Evolutionary conservation across 1,140 invertebrate species (phyloP), one percentile per base, ranked within the genome.

Genomic region (Diorhabda carinulata): DNA sequence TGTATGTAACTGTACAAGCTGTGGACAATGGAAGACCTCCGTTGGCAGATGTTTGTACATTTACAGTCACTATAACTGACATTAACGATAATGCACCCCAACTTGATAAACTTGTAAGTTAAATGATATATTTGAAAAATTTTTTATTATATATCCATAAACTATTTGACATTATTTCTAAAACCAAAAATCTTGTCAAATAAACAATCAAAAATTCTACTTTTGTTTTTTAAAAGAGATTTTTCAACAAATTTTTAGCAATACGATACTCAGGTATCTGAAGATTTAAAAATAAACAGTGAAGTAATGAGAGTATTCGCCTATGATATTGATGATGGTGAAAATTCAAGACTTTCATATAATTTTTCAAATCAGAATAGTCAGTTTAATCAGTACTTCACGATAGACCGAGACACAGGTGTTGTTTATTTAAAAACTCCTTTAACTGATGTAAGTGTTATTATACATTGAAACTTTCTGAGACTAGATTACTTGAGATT

Each of bases 271-370:
- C 89, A 89, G 47, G 89, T 93, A 41, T 90, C 91, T 52, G 87
- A 90, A 84, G 92, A 94, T 83, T 81, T 90, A 65, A 80, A 82
- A 8, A 80, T 85, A 43, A 85, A 85, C n/a, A 83, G 86, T 57
- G 90, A 92, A 77, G 92, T 95, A 52, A 93, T 94, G 91, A 85
- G 92, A 78, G 91, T 95, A 78, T 92, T 92, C 56, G 93, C 93
- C 3, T 94, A 92, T 8, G 93, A 95, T 81, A 90, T 93, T 68
- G 93, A 95, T 78, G 91, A 94, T 77, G 91, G 92, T 5, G 88
- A 91, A 74, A 95, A 95, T 82, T 92, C 92, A 47, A 88, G 89
- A 70, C 86, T 95, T 3, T 77, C 80, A 5, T 90, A 89, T 76
- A 73, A 69, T 44, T 76, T 80, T 63, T 47, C 61, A 9, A 71